phyloP scores from a whole-genome alignment of 2,113 vertebrate genomes.

The Carassius auratus region DNA sequence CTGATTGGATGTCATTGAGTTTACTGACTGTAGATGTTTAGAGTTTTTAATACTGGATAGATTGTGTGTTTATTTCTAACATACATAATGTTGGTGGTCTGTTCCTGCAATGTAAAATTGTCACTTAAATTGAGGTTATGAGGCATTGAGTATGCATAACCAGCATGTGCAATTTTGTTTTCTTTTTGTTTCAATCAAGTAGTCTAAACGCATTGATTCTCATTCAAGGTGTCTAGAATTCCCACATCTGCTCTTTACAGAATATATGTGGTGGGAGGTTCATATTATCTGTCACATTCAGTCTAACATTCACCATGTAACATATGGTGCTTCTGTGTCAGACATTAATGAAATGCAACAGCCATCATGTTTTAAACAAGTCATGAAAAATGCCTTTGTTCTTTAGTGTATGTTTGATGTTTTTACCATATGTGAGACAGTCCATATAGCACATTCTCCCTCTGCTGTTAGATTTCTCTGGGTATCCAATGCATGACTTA shows the following conservation, averaged over 20 bases:
- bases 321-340: background rate
- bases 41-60: background rate
- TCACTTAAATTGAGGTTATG: background rate
- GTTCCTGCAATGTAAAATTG: too few species aligned
- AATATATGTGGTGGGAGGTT: slow-evolving; percentile 22
- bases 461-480: slow-evolving; percentile 50
- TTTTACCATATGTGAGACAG: slow-evolving; percentile 57
- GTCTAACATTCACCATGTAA: background rate
- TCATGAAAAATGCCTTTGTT: slow-evolving; percentile 62
- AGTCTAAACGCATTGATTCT: background rate
- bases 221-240: slow-evolving; percentile 23
- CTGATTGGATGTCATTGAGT: slow-evolving; percentile 7
- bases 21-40: background rate
- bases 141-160: background rate
- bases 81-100: background rate
- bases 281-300: slow-evolving; percentile 16
- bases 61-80: background rate
- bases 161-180: background rate
- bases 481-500: slow-evolving; percentile 38
- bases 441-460: slow-evolving; percentile 42
- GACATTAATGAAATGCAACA: slow-evolving; percentile 20
- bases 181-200: slow-evolving; percentile 10
- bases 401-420: slow-evolving; percentile 54
- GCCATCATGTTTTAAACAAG: slow-evolving; percentile 39
- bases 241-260: slow-evolving; percentile 33